phyloP scores from a whole-genome alignment of 2,113 vertebrate genomes.

The Myodes glareolus region DNA sequence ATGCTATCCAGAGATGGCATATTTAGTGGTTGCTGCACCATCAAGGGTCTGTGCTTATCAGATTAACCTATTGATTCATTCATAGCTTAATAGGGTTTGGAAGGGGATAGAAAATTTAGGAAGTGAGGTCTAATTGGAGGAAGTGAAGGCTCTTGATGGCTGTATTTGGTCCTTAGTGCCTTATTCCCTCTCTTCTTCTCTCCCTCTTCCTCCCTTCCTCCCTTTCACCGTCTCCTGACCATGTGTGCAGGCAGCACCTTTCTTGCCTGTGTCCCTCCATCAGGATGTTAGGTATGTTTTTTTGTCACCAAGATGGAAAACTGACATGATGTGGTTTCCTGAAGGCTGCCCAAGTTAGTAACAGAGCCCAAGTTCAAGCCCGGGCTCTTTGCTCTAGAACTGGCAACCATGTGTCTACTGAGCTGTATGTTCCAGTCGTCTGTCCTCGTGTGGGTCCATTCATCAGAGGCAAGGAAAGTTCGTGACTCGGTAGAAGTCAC shows the following conservation, averaged over 20 bases:
- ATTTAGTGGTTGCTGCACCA: not conserved
- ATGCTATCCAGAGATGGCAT: not conserved
- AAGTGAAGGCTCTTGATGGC: not conserved
- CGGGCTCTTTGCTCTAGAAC: not conserved
- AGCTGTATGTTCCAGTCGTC: not conserved
- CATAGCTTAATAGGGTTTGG: not conserved
- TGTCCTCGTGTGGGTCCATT: too few species aligned
- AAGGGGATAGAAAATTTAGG: not conserved
- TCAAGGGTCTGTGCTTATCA: too few species aligned
- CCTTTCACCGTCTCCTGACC: not conserved
- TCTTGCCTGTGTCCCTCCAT: not conserved
- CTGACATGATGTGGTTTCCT: not conserved
- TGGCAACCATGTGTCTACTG: accelerated
- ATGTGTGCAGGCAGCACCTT: not conserved
- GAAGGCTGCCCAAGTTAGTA: not conserved
- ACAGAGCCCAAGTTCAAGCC: not conserved
- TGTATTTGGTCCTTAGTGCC: not conserved
- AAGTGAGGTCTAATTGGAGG: not conserved
- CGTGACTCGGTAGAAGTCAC: accelerated
- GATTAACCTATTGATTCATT: not conserved
- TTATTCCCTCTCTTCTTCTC: not conserved
- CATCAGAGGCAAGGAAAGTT: not conserved
- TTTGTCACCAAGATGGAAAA: not conserved
- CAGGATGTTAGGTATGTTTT: not conserved
- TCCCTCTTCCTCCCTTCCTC: not conserved